These are phyloP conservation scores for Drosophila sechellia DNA, from an alignment of 1,140 invertebrate species.

Conservation along the genomic window DNA sequence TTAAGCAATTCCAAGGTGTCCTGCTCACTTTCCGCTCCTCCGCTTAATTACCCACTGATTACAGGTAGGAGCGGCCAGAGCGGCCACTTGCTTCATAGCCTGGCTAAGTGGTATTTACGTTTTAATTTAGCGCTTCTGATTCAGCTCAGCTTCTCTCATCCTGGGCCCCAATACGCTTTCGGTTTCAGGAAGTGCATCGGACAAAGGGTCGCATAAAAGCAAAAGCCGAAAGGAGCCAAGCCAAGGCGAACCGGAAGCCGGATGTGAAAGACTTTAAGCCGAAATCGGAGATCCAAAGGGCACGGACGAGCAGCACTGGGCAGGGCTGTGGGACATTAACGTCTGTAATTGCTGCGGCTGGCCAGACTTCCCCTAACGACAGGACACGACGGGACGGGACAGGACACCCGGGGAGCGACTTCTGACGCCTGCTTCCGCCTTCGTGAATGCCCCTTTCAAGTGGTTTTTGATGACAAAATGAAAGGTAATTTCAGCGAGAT, in stretches of 20 bases:
- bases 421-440: constrained; percentile 35
- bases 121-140: constrained; percentile 80
- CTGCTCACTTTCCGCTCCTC: constrained; percentile 55
- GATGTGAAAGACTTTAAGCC: constrained; percentile 66
- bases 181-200: constrained; percentile 70
- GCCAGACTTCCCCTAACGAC: constrained; percentile 56
- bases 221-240: constrained; percentile 33
- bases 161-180: constrained; percentile 64
- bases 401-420: constrained; percentile 17
- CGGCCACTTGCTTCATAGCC: constrained; percentile 73
- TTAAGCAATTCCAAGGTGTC: constrained; percentile 72
- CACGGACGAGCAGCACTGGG: no score
- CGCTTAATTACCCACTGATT: constrained; percentile 79
- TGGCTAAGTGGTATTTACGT: constrained; percentile 80
- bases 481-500: constrained; percentile 81
- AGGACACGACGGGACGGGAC: constrained; percentile 32
- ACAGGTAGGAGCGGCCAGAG: constrained; percentile 46
- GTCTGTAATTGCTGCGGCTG: constrained; percentile 77
- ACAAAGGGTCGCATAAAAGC: constrained; percentile 49
- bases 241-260: constrained; percentile 57
- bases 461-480: constrained; percentile 84
- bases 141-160: neutral
- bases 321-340: constrained; percentile 51
- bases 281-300: constrained; percentile 47
- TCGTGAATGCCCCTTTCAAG: constrained; percentile 65